These are phyloP conservation scores for Achroia grisella DNA, from an alignment of 1,140 invertebrate genomes.

Conservation along the genomic window DNA sequence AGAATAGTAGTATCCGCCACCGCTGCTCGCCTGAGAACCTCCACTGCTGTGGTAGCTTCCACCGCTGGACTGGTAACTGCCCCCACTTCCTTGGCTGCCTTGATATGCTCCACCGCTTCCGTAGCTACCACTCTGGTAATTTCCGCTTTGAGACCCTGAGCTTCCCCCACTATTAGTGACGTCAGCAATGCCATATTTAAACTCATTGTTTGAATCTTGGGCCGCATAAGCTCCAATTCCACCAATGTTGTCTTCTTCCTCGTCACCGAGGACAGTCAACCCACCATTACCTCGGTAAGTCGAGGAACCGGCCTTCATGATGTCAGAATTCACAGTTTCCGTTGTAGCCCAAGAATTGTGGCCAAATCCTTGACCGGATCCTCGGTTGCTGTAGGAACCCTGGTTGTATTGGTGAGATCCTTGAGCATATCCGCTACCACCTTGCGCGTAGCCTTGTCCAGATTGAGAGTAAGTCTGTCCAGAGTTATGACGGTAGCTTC, in stretches of 20 bases:
- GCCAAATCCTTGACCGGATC: conserved; percentile 32
- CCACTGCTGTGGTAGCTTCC: conserved; percentile 18
- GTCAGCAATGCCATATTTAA: conserved; percentile 53
- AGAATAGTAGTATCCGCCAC: conserved; percentile 43
- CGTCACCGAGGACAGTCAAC: conserved; percentile 46
- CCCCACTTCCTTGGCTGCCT: conserved; percentile 1
- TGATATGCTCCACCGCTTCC: conserved; percentile 22
- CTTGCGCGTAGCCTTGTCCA: conserved; percentile 4
- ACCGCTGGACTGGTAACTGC: not conserved
- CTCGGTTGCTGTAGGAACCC: conserved; percentile 1
- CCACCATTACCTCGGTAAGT: conserved; percentile 43
- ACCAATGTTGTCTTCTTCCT: conserved; percentile 46
- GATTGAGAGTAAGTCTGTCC: conserved; percentile 2
- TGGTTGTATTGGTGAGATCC: conserved; percentile 9
- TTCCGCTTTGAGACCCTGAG: conserved; percentile 12
- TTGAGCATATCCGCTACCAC: not conserved
- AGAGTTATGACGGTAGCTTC: conserved; percentile 2
- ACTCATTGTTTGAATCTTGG: conserved; percentile 49
- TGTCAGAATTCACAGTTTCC: conserved; percentile 63
- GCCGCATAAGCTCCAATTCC: conserved; percentile 53
- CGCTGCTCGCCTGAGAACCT: conserved; percentile 15
- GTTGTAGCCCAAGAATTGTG: conserved; percentile 60
- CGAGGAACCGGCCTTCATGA: conserved; percentile 58
- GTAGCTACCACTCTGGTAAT: conserved; percentile 24
- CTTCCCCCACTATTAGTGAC: conserved; percentile 21